These are phyloP conservation scores for Apostichopus japonicus DNA, from an alignment of 35 echinoderm and acorn worm genomes.

Conservation along the genomic window DNA sequence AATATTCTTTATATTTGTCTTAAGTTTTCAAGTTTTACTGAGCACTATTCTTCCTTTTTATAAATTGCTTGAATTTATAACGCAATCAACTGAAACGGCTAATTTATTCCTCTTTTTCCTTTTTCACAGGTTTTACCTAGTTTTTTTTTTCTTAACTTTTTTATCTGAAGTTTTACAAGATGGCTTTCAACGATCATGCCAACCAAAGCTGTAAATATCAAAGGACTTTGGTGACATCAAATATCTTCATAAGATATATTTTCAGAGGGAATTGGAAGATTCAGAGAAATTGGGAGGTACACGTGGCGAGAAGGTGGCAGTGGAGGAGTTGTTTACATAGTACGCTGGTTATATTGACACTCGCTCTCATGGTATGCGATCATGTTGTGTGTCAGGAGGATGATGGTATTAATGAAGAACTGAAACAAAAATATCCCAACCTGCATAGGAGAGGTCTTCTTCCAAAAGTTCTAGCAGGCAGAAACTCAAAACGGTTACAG, in stretches of 20 bases:
- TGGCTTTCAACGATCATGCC: not conserved
- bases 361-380: not conserved
- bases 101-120: not conserved
- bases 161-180: not conserved
- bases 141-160: not conserved
- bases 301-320: not conserved
- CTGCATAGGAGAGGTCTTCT: conserved; percentile 76
- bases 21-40: too few species aligned
- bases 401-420: conserved; percentile 3
- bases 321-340: not conserved
- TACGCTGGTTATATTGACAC: not conserved
- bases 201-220: not conserved
- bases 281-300: not conserved
- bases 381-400: not conserved
- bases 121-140: not conserved
- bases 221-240: not conserved
- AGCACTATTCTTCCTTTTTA: too few species aligned
- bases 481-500: conserved; percentile 18
- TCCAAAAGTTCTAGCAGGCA: conserved; percentile 70
- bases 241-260: not conserved
- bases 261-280: not conserved
- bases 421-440: conserved; percentile 66
- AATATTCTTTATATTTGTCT: too few species aligned
- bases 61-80: too few species aligned
- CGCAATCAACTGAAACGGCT: too few species aligned